Base-by-base conservation (phyloP, 1,140 invertebrate genomes). In the Prorops nasuta region DNA sequence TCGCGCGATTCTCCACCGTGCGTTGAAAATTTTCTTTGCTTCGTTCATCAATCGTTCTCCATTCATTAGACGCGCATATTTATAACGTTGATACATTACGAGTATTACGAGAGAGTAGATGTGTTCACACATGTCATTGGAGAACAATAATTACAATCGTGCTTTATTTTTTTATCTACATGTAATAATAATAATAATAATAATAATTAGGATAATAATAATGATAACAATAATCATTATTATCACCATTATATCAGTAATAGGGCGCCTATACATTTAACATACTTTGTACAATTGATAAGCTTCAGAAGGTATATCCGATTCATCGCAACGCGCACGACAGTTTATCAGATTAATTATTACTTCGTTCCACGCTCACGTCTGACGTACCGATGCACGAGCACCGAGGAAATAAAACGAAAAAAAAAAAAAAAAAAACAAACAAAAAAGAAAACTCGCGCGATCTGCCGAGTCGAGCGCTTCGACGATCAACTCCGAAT, bases 261-360 rank as follows among this genome's bases (percentile, higher is more conserved):
- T 51, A 46, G 52, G 42, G 52, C 49, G 44, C 37, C 56, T 63
- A 62, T 66, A 63, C 59, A 63, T 64, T 60, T 66, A 67, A 68
- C 48, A 43, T 69, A 67, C 60, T 71, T 69, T 71, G 63, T 71
- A 71, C 67, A 71, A 54, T 66, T 37, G 39, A 56, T 67, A 71
- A 65, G 60, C 60, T 70, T 69, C 64, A 24, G n/a, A 59, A 63
- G 64, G 46, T 63, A 59, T n/a, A n/a, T n/a, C n/a, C n/a, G n/a
- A n/a, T n/a, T n/a, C n/a, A n/a, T n/a, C n/a, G n/a, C n/a, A n/a
- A n/a, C n/a, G n/a, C n/a, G n/a, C n/a, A n/a, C n/a, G n/a, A n/a
- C n/a, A n/a, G n/a, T n/a, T n/a, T n/a, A n/a, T n/a, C n/a, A n/a
- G n/a, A n/a, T n/a, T n/a, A n/a, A n/a, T n/a, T n/a, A n/a, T n/a